phyloP scores from a whole-genome alignment of 2,797 vertebrate species.

The Uromys caudimaculatus region DNA sequence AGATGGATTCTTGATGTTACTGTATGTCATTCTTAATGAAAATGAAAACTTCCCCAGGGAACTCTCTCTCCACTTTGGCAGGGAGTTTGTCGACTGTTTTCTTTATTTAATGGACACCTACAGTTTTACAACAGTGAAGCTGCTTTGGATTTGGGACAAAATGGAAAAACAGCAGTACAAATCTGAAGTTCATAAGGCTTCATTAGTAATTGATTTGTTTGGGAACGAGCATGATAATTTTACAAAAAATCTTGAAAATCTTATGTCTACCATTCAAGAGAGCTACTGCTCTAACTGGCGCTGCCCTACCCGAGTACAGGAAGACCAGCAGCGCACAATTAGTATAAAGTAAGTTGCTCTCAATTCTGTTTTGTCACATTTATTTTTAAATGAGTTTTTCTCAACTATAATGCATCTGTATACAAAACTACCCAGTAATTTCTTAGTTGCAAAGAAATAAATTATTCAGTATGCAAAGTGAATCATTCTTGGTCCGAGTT shows the following conservation, averaged over 20 bases:
- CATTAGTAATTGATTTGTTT: conserved; percentile 94
- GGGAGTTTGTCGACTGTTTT: conserved; percentile 93
- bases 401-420: neutral
- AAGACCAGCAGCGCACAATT: conserved; percentile 90
- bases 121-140: conserved; percentile 94
- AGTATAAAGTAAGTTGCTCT: conserved; percentile 89
- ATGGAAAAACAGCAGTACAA: conserved; percentile 95
- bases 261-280: conserved; percentile 94
- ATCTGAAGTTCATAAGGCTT: conserved; percentile 90
- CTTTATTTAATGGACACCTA: conserved; percentile 95
- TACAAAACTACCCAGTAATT: neutral
- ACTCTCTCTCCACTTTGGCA: conserved; percentile 92
- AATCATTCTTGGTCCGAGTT: conserved; percentile 28
- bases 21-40: conserved; percentile 94
- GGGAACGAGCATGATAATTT: conserved; percentile 96
- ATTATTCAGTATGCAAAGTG: neutral
- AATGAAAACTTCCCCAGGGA: conserved; percentile 92
- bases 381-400: conserved; percentile 24
- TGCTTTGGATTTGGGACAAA: conserved; percentile 95
- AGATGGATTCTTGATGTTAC: conserved; percentile 95
- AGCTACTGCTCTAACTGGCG: conserved; percentile 91
- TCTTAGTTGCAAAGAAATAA: conserved; percentile 53
- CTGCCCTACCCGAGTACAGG: conserved; percentile 91
- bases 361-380: neutral
- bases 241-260: conserved; percentile 93